Evolutionary conservation across 1,140 invertebrate species (phyloP).

Genomic region (Atopsyche davidsoni): DNA sequence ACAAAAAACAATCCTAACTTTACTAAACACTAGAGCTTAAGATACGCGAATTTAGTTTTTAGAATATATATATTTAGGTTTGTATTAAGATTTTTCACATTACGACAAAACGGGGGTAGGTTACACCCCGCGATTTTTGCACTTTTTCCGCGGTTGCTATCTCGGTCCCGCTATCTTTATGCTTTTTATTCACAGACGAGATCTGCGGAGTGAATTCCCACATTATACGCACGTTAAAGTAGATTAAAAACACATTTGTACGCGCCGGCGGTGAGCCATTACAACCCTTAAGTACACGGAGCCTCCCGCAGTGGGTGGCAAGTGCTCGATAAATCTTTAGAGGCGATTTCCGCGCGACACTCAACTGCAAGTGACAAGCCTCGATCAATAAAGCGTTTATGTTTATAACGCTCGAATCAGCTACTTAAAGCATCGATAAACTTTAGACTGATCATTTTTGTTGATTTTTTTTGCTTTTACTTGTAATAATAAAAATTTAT

Average conservation of each 20-base stretch:
- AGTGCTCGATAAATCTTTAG: constrained; percentile 15
- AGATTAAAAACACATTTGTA: constrained; percentile 31
- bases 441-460: too few relatives aligned
- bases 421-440: too few relatives aligned
- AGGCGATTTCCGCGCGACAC: constrained; percentile 10
- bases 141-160: constrained; percentile 12
- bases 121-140: constrained; percentile 15
- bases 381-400: too few relatives aligned
- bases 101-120: too few relatives aligned
- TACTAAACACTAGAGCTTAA: too few relatives aligned
- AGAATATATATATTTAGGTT: too few relatives aligned
- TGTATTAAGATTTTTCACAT: too few relatives aligned
- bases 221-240: constrained; percentile 29
- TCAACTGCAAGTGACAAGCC: constrained; percentile 15
- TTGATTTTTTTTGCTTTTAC: too few relatives aligned
- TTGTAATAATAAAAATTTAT: too few relatives aligned
- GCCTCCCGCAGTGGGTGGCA: constrained; percentile 12
- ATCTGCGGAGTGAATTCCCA: constrained; percentile 27
- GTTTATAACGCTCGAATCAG: background rate
- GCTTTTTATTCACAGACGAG: constrained; percentile 24
- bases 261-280: constrained; percentile 6
- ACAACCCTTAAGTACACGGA: constrained; percentile 6
- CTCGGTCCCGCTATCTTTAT: constrained; percentile 26
- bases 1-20: too few relatives aligned
- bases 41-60: too few relatives aligned